Base-by-base conservation (phyloP, 2,113 vertebrate genomes). In the Pantherophis guttatus region DNA sequence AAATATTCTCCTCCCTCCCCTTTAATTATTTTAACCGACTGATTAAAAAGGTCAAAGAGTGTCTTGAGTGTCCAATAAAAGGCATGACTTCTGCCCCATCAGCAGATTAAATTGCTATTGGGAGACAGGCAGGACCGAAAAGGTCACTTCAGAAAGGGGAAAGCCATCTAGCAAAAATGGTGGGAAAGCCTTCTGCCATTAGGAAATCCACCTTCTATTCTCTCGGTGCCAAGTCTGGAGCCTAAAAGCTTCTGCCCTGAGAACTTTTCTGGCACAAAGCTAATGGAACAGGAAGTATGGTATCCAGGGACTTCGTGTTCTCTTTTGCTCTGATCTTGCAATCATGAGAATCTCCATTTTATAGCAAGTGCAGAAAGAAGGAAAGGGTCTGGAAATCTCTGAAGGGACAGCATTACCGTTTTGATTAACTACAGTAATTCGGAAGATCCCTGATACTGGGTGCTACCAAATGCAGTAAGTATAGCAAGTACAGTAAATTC, bases 51-150 rank as follows among this genome's bases (percentile, higher is more conserved):
- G 96, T 97, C 96, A 92, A 12, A 1, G 94, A 92, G 85, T 91
- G 88, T 93, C 93, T 39, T 90, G 91, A 0, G 26, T 70, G 75
- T 95, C 97, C 96, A 97, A 97, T 95, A 97, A 97, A 97, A 97
- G 96, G 92, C 94, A 96, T 95, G 89, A 88, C 94, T 94, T 94
- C 93, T 44, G 93, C 94, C 9, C 54, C 12, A 92, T 86, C 91
- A 95, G 95, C 95, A 96, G 96, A 97, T 97, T 96, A 81, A 97
- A 95, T 97, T 97, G 95, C 96, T 95, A 8, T 91, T 91, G 94
- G 89, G 19, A 90, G 15, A 39, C 88, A 93, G 6, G 0, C 52
- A 94, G 92, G 94, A 58, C 70, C 93, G 86, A 17, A 97, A 96
- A 97, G 96, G 96, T 97, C 96, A 96, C 94, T 91, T 89, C 1